A percentile compares a stretch with the other conserved stretches of the same genome.
Evolutionary conservation across 1,140 invertebrate species (phyloP).

Genomic region (Ladona fulva): DNA sequence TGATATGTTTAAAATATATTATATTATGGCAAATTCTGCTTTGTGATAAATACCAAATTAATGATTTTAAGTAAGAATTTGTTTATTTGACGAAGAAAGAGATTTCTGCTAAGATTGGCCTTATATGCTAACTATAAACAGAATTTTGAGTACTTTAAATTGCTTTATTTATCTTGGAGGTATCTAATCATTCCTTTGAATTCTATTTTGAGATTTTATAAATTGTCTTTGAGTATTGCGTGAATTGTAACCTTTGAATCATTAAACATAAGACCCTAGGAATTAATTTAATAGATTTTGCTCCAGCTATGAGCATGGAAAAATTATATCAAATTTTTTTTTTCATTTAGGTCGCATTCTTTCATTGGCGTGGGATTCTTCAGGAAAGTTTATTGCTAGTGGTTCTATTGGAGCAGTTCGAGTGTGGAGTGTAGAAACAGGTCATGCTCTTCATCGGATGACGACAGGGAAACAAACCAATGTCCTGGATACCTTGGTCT

Average conservation of each 20-base stretch:
- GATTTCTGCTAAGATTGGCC: too few relatives aligned
- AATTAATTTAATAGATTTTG: background rate
- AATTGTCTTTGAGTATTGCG: too few relatives aligned
- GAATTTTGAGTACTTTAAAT: too few relatives aligned
- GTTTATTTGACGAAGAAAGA: too few relatives aligned
- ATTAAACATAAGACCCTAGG: background rate
- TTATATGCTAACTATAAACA: too few relatives aligned
- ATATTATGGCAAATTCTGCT: too few relatives aligned
- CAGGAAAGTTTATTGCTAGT: constrained; percentile 67
- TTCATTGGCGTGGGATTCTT: constrained; percentile 73
- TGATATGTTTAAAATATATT: too few relatives aligned
- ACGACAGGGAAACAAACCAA: constrained; percentile 50
- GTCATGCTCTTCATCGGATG: constrained; percentile 74
- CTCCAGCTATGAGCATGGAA: background rate
- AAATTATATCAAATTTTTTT: constrained; percentile 12
- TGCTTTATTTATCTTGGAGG: too few relatives aligned
- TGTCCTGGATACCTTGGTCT: constrained; percentile 69
- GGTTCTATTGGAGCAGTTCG: constrained; percentile 76
- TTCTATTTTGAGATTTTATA: too few relatives aligned
- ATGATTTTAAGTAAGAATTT: too few relatives aligned
- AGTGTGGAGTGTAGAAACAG: constrained; percentile 75
- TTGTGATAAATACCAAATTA: too few relatives aligned
- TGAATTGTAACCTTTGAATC: background rate
- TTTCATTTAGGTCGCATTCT: constrained; percentile 57
- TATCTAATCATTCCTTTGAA: too few relatives aligned